Evolutionary conservation across 2,113 vertebrate species (phyloP), one percentile per base, ranked within the genome.

Genomic region (Trinectes maculatus): DNA sequence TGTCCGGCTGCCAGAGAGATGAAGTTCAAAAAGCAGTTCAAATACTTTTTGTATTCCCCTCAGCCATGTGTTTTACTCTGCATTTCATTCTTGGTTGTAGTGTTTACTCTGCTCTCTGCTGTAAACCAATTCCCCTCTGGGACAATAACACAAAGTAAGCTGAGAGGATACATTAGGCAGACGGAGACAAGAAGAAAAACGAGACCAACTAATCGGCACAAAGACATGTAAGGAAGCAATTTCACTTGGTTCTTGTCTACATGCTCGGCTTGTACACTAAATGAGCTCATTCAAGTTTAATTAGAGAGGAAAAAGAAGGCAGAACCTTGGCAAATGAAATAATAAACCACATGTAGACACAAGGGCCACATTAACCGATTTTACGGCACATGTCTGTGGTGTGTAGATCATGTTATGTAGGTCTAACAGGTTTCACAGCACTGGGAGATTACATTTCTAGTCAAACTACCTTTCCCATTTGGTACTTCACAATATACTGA

Each of bases 211-310:
- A 71, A 74, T 71, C 48, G 69, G 59, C 59, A 52, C 34, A 60
- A 49, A 71, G 19, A 78, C 40, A 66, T 47, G 48, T 28, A 13
- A 69, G 47, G 68, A 85, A 59, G 29, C 26, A 62, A 72, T 79
- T 81, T 67, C 43, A 66, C 52, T 62, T 77, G 68, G 48, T 76
- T 52, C 70, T 78, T 26, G 51, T 70, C 61, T 80, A 62, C 40
- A 36, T 59, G 64, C 60, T 51, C 44, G 48, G 57, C 69, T 70
- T 83, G 80, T 59, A 77, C 63, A 79, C 42, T 71, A 78, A 80
- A 85, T 73, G 26, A 83, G 63, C 77, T 79, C 68, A 76, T 87
- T 86, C 67, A 74, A 62, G 46, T 81, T 78, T 79, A 77, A 85
- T 85, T 81, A 79, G 51, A 68, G 53, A 66, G 55, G 40, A 67